Base-by-base conservation (phyloP, 53 echinoderm and acorn worm species). In the Patiria pectinifera region DNA sequence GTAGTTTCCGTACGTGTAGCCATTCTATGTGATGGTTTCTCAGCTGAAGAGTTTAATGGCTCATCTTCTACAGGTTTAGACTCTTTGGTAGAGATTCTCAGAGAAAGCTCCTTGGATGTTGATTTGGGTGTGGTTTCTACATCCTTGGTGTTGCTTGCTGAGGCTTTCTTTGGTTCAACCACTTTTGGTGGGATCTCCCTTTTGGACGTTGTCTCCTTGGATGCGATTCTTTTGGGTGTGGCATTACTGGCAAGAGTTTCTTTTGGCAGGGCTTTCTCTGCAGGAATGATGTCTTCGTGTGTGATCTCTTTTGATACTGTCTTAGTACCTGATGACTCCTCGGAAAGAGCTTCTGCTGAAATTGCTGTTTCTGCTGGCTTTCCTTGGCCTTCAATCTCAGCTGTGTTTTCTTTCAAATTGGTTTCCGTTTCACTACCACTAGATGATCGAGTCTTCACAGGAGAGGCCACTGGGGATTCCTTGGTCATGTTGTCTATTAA, bases 221-320 rank as follows among this genome's bases (percentile, higher is more conserved):
- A 45, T 86, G 53, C 14, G 48, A 71, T 44, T 78, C 60, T 35
- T 21, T 78, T 88, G 24, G 62, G 44, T 45, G 16, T 60, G 25
- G 19, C 18, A 0, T 78, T 43, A 11, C 2, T 59, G 48, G 88
- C 8, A 14, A 61, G 7, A 59, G 43, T 77, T 22, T 60, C 62
- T 78, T 88, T 88, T 14, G 62, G 78, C 71, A 48, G 12, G 45
- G 45, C 74, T 71, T 69, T 74, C 70, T 71, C 77, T 82, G n/a
- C 78, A 26, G 85, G 25, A 71, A 63, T 70, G 10, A 45, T 86
- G 45, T 71, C 72, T 86, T 86, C 63, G 44, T 11, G 66, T 6
- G 53, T 26, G 45, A 69, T 66, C 43, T 82, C 23, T 60, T 19
- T 66, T 15, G 69, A 16, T 62, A 66, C 11, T 48, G 47, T 44